A percentile compares a stretch with the other conserved stretches of the same genome.
These are phyloP conservation scores for Babyrousa celebensis DNA, from an alignment of 2,797 vertebrate genomes.

Conservation along the genomic window DNA sequence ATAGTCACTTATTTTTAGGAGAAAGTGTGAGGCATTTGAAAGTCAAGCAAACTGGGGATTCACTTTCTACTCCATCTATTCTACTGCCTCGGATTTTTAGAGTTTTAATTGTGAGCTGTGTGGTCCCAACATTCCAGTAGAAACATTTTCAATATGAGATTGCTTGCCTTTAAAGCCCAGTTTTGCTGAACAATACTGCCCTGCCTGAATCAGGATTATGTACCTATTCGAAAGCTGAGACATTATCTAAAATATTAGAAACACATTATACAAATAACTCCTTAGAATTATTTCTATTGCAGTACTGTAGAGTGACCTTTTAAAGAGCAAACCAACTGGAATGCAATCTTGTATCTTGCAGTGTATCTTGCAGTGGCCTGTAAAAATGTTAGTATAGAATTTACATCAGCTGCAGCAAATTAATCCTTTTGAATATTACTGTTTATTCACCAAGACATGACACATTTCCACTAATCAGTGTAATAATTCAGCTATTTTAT, in stretches of 20 bases:
- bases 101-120: neutral
- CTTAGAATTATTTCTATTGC: slow-evolving; percentile 14
- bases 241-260: slow-evolving; percentile 58
- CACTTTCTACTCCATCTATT: neutral
- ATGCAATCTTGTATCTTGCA: neutral
- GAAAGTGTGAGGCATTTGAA: neutral
- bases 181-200: neutral
- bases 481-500: slow-evolving; percentile 30
- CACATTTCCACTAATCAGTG: neutral
- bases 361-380: neutral
- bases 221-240: neutral
- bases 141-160: neutral
- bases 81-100: neutral
- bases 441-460: neutral
- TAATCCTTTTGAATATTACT: neutral
- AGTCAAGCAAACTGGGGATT: neutral
- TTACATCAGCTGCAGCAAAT: slow-evolving; percentile 11
- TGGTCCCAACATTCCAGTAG: too few relatives aligned
- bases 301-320: neutral
- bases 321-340: neutral
- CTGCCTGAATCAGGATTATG: neutral
- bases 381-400: neutral
- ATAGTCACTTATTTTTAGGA: neutral
- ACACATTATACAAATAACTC: neutral
- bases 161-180: neutral